phyloP scores from a whole-genome alignment of 2,113 vertebrate genomes.

The Heptranchias perlo region DNA sequence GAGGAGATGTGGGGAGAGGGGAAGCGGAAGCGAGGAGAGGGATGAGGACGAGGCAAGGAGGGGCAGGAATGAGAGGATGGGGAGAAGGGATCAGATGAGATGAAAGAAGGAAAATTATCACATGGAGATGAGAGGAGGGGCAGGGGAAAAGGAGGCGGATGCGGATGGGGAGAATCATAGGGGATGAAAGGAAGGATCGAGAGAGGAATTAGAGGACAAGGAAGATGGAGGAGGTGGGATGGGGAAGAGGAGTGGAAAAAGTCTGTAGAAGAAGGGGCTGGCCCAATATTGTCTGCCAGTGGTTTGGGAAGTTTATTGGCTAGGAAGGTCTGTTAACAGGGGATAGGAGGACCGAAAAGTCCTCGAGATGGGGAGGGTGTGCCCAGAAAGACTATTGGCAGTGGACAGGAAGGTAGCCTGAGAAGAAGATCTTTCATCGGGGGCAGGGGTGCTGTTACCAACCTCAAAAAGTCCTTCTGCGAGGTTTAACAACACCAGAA shows the following conservation, averaged over 20 bases:
- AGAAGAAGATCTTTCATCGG: neutral
- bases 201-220: neutral
- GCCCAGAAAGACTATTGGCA: neutral
- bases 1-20: neutral
- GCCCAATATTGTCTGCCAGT: neutral
- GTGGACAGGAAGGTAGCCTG: neutral
- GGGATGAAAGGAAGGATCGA: neutral
- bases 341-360: neutral
- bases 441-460: neutral
- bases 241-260: neutral
- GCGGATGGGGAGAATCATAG: neutral
- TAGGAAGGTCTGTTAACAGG: neutral
- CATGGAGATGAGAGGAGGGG: neutral
- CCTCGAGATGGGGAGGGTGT: neutral
- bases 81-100: neutral
- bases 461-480: neutral
- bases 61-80: neutral
- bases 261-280: neutral
- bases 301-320: neutral
- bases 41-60: neutral
- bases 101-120: neutral
- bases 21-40: too few relatives aligned
- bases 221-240: neutral
- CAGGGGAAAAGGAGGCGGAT: neutral
- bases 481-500: neutral